Base-by-base conservation (phyloP, 2,113 vertebrate genomes). In the Spea multiplicata region DNA sequence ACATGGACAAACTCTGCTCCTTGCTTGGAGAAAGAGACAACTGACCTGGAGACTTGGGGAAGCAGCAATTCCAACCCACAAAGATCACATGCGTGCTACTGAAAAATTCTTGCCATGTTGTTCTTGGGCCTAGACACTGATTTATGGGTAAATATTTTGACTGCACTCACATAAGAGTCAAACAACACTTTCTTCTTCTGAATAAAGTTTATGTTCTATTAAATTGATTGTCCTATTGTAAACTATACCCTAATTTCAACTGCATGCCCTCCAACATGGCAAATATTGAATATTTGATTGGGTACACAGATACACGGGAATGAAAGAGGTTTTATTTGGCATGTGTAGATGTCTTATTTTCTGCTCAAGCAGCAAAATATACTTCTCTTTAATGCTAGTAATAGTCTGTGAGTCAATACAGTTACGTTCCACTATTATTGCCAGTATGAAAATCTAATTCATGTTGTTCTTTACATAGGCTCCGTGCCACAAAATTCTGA, bases 391-490 rank as follows among this genome's bases (percentile, higher is more conserved):
- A 16, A 71, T 69, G 65, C 74, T 78, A 75, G 83, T 49, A 81
- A 83, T 86, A 62, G 66, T 74, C 76, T 87, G 82, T 87, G 74
- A 80, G 78, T 80, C 75, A 76, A 84, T 83, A 82, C 84, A 86
- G 84, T 74, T 76, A 87, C 74, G 64, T 78, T 83, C 83, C 86
- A 88, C 86, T 68, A 44, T 89, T 91, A 89, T 82, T 90, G 86
- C 89, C 87, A 88, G 72, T 80, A 68, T 83, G 88, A 90, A 86
- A 91, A 85, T 84, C 69, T 30, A 86, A 89, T 91, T 90, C 85
- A 80, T 89, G 77, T 81, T 87, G 76, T 81, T 84, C 86, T 90
- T 90, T 86, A 75, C 86, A 81, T 83, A 89, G 91, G 88, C 91
- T 82, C 1, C 49, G 70, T 88, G 88, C 90, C 90, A 92, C 84